Percentiles rank a stretch among this genome's conserved stretches.
Conservation (phyloP, 2,797 vertebrate species). For the Lithobates sylvaticus region DNA sequence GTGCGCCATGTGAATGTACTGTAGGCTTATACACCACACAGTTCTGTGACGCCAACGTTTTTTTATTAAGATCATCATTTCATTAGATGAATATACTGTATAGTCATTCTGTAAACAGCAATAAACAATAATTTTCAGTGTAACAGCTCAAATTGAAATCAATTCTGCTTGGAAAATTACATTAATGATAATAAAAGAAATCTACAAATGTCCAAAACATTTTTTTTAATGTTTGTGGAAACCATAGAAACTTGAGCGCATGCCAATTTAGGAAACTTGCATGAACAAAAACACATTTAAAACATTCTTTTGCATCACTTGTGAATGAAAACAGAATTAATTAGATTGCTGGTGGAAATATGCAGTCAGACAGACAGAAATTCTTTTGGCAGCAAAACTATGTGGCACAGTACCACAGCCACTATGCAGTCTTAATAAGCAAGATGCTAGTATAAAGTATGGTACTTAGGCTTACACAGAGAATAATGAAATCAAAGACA, state of each 20-base stretch:
- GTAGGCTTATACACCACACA: too few relatives aligned
- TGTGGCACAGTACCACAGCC: slow-evolving; percentile 19
- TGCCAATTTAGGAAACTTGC: slow-evolving; percentile 51
- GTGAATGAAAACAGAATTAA: slow-evolving; percentile 61
- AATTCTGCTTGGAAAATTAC: slow-evolving; percentile 12
- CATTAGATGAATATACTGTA: background rate
- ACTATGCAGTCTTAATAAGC: slow-evolving; percentile 32
- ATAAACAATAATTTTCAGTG: background rate
- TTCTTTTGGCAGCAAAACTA: slow-evolving; percentile 40
- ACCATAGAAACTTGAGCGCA: slow-evolving; percentile 48
- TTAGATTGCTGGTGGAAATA: slow-evolving; percentile 55
- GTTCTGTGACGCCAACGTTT: background rate
- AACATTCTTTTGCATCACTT: slow-evolving; percentile 47
- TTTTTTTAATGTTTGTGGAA: slow-evolving; percentile 40
- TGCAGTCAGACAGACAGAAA: slow-evolving; percentile 29
- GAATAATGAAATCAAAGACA: slow-evolving; percentile 7
- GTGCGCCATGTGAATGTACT: too few relatives aligned
- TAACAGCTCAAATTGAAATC: background rate
- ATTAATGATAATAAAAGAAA: slow-evolving; percentile 7
- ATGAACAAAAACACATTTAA: slow-evolving; percentile 46
- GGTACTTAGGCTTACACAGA: slow-evolving; percentile 6
- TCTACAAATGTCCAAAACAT: slow-evolving; percentile 28
- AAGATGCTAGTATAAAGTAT: slow-evolving; percentile 14
- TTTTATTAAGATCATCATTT: background rate
- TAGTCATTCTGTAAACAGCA: background rate